Evolutionary conservation across 2,797 vertebrate genomes (phyloP).

Genomic region (Sandelia bainsii): DNA sequence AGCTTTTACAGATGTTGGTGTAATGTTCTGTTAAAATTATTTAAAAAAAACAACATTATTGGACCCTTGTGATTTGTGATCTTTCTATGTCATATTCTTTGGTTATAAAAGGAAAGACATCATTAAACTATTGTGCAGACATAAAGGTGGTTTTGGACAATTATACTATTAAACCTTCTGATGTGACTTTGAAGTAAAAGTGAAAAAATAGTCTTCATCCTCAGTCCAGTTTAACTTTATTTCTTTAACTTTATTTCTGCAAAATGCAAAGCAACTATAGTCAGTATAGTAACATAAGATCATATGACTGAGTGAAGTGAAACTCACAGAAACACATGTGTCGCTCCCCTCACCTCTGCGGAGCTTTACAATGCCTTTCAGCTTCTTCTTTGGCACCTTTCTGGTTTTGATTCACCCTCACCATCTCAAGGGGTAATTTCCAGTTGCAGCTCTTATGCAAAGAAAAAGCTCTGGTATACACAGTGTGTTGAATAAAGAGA

Average conservation of each 20-base stretch:
- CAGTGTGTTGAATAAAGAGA: too few relatives aligned
- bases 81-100: conserved; percentile 11
- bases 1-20: conserved; percentile 30
- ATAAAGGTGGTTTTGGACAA: conserved; percentile 4
- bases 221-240: conserved; percentile 3
- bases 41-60: conserved; percentile 17
- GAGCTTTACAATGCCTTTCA: neutral
- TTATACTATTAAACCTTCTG: conserved; percentile 18
- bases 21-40: conserved; percentile 24
- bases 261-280: too few relatives aligned
- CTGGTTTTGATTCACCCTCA: neutral
- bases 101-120: conserved; percentile 14
- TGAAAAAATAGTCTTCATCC: neutral
- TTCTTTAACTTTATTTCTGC: neutral
- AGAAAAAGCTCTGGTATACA: too few relatives aligned
- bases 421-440: too few relatives aligned
- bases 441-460: too few relatives aligned
- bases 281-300: neutral
- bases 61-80: conserved; percentile 15
- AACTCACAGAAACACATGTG: neutral
- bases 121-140: conserved; percentile 20
- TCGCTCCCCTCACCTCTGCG: neutral
- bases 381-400: neutral
- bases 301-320: neutral
- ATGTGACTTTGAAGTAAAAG: conserved; percentile 30